Conservation (phyloP, 2,888 invertebrate species). For the Diaperis boleti region DNA sequence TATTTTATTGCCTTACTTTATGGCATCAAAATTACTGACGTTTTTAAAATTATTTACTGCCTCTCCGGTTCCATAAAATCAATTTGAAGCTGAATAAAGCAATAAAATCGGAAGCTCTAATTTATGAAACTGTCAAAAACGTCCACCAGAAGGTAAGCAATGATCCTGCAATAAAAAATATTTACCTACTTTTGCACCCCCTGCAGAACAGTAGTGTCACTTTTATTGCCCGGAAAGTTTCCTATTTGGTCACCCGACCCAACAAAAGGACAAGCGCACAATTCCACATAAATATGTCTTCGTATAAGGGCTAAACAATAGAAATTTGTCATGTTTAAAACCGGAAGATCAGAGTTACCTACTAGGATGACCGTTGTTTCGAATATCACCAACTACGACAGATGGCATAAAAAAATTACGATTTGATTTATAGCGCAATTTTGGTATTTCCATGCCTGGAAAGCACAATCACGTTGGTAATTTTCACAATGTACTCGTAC, state of each 20-base stretch:
- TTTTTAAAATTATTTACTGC: conserved; percentile 40
- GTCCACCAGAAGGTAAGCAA: conserved; percentile 12
- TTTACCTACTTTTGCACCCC: conserved; percentile 26
- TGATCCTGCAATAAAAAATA: conserved; percentile 24
- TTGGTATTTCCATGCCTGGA: conserved; percentile 44
- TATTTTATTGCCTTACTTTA: conserved; percentile 40
- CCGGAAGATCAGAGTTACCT: conserved; percentile 27
- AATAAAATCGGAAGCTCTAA: conserved; percentile 34
- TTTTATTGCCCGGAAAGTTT: conserved; percentile 28
- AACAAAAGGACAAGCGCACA: conserved; percentile 5
- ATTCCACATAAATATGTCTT: conserved; percentile 30
- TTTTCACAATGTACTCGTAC: conserved; percentile 38
- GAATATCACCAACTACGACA: conserved; percentile 46
- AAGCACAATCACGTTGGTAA: conserved; percentile 47
- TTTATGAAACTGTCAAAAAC: conserved; percentile 35
- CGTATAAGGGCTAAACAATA: conserved; percentile 31
- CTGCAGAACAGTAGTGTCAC: conserved; percentile 31
- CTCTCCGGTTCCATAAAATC: conserved; percentile 29
- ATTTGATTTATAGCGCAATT: conserved; percentile 50
- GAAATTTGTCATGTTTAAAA: conserved; percentile 39
- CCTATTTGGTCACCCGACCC: conserved; percentile 27
- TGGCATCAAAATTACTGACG: conserved; percentile 36
- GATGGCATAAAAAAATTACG: conserved; percentile 54
- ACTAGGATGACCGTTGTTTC: conserved; percentile 44
- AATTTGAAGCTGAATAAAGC: conserved; percentile 23